Evolutionary conservation across 1,140 invertebrate species (phyloP), one percentile per base, ranked within the genome.

Genomic region (Drosophila persimilis): DNA sequence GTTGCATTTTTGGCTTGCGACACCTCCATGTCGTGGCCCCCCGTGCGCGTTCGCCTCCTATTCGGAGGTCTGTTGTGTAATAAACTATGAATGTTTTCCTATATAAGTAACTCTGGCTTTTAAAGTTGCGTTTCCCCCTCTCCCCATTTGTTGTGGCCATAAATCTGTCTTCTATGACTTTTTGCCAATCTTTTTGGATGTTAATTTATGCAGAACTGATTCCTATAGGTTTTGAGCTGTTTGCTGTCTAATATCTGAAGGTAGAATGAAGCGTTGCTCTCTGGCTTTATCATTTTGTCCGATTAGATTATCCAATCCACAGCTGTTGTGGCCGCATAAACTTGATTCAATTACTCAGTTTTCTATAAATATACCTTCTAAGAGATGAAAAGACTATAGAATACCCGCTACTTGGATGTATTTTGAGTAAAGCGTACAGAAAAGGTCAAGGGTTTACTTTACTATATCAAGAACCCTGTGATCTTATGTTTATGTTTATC

Each of bases 61-160:
- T 6, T 43, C 48, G 70, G 55, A 55, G 52, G 55, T 71, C 59
- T 71, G 55, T 71, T 71, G 48, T 43, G 66, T 55, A 71, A 71
- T 71, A 47, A 58, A 60, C 43, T 60, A 20, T 71, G 70, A 70
- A 52, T 51, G 44, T 57, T 26, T 69, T 69, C 26, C 45, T 35
- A 50, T 35, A 57, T 57, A 69, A 69, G 48, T 61, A 26, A 52
- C 61, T 35, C 63, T 45, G 44, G 29, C 9, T 39, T 39, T 13
- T 3, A 4, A 13, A 39, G 2, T 5, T 26, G 24, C 24, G 24
- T 26, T 26, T 26, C 43, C 56, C 26, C 26, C 17, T 17, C 56
- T 20, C 26, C 35, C 47, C 45, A 48, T 35, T 46, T 55, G 45
- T 47, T 55, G n/a, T 52, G 24, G 41, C 22, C 47, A 53, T 65